phyloP scores from a whole-genome alignment of 1,140 invertebrate species.

The Ceratoteleas bidentatus region DNA sequence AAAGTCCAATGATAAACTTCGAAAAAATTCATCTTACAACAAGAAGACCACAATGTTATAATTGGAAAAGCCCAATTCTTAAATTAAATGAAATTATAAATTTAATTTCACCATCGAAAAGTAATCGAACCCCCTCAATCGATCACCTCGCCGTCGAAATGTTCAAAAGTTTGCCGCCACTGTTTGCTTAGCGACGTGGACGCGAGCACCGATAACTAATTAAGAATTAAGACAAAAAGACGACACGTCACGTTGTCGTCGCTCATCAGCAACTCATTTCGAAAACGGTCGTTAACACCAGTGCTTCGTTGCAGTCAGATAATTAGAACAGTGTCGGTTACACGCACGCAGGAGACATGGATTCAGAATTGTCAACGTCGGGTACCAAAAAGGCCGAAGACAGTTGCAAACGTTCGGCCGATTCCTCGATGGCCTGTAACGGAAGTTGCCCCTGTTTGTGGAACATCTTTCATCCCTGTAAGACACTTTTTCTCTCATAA shows the following conservation, averaged over 20 bases:
- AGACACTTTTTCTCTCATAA: conserved; percentile 28
- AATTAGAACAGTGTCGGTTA: conserved; percentile 38
- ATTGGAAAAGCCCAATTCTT: too few relatives aligned
- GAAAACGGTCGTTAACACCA: conserved; percentile 33
- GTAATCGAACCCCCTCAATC: too few relatives aligned
- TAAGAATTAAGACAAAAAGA: conserved; percentile 4
- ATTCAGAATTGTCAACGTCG: conserved; percentile 24
- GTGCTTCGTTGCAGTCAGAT: conserved; percentile 39
- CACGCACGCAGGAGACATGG: conserved; percentile 22
- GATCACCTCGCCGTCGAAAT: not conserved
- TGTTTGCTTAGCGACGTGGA: not conserved
- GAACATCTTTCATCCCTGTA: conserved; percentile 77
- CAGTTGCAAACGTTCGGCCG: conserved; percentile 37
- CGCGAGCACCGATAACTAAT: conserved; percentile 37
- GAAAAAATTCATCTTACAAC: too few relatives aligned
- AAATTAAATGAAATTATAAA: too few relatives aligned
- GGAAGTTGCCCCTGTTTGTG: conserved; percentile 74
- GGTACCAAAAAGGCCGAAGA: conserved; percentile 44
- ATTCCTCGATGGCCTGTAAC: conserved; percentile 68
- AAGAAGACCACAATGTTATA: too few relatives aligned
- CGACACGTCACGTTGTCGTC: conserved; percentile 20
- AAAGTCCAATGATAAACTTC: too few relatives aligned
- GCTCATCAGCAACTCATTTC: conserved; percentile 1
- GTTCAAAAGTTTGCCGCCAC: not conserved
- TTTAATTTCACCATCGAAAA: too few relatives aligned